A percentile compares a stretch with the other conserved stretches of the same genome.
Conservation (phyloP, 2,797 vertebrate genomes). For the Xenentodon cancila region DNA sequence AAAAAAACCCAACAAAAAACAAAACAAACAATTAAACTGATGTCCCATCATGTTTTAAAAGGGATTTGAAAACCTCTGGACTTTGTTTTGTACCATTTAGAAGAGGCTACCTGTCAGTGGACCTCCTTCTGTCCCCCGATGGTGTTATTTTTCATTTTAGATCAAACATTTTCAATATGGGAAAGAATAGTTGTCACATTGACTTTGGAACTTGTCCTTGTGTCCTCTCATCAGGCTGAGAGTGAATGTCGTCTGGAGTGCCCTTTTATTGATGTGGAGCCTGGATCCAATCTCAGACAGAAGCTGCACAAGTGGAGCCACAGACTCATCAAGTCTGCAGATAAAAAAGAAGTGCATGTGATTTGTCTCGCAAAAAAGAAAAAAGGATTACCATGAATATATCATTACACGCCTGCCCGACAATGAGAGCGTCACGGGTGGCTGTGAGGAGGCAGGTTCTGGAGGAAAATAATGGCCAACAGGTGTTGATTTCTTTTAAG, state of each 20-base stretch:
- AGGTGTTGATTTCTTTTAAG: slow-evolving; percentile 64
- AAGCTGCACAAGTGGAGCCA: slow-evolving; percentile 27
- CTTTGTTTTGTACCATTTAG: slow-evolving; percentile 30
- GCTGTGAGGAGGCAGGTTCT: slow-evolving; percentile 52
- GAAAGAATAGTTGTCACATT: slow-evolving; percentile 43
- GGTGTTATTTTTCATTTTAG: slow-evolving; percentile 56
- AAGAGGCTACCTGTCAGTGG: slow-evolving; percentile 49
- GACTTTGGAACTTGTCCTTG: slow-evolving; percentile 58
- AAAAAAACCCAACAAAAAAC: no score
- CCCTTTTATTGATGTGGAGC: slow-evolving; percentile 35
- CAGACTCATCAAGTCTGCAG: slow-evolving; percentile 60
- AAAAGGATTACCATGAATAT: slow-evolving; percentile 67
- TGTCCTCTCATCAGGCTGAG: slow-evolving; percentile 41
- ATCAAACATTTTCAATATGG: slow-evolving; percentile 43
- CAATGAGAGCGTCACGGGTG: slow-evolving; percentile 36
- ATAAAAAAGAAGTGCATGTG: slow-evolving; percentile 70
- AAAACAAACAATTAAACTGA: no score
- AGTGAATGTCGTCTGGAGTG: slow-evolving; percentile 38
- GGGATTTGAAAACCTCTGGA: no score
- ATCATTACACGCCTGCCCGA: slow-evolving; percentile 66
- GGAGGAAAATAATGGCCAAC: slow-evolving; percentile 59
- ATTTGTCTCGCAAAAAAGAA: slow-evolving; percentile 62
- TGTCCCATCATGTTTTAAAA: no score
- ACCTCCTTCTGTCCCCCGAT: slow-evolving; percentile 42
- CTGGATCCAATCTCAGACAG: slow-evolving; percentile 28